These are phyloP conservation scores for Eleginops maclovinus DNA, from an alignment of 2,113 vertebrate genomes.

Conservation along the genomic window DNA sequence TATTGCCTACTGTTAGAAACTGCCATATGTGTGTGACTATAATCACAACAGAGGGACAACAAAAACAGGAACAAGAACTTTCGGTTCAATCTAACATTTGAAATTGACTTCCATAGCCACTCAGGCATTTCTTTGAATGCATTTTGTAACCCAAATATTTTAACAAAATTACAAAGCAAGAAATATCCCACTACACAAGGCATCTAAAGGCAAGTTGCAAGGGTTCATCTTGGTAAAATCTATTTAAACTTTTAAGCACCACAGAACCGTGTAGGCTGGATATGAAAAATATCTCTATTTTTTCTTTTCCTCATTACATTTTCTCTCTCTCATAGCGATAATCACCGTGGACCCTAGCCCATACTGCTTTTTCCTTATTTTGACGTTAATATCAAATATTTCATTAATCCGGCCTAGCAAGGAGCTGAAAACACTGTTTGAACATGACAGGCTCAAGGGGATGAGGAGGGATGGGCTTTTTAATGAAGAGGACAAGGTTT, in stretches of 20 bases:
- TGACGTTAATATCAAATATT: constrained; percentile 70
- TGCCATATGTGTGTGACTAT: neutral
- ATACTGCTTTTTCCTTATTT: constrained; percentile 56
- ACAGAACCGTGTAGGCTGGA: neutral
- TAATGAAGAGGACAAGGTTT: constrained; percentile 75
- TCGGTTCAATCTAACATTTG: neutral
- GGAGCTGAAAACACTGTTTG: constrained; percentile 65
- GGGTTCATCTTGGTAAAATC: neutral
- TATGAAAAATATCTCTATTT: neutral
- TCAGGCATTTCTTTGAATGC: neutral
- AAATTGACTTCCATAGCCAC: neutral
- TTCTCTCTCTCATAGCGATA: constrained; percentile 36
- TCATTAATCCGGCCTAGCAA: constrained; percentile 64
- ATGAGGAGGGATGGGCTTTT: constrained; percentile 62
- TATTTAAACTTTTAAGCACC: constrained; percentile 13
- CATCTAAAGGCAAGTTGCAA: neutral
- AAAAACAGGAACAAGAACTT: neutral
- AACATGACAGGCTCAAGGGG: constrained; percentile 74
- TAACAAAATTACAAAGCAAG: neutral
- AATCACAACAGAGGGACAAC: neutral
- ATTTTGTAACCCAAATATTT: neutral
- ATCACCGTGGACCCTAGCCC: constrained; percentile 44
- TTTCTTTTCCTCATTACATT: constrained; percentile 26
- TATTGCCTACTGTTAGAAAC: neutral
- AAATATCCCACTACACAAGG: neutral